These are phyloP conservation scores for Oncopeltus fasciatus DNA, from an alignment of 1,140 invertebrate species.

Conservation along the genomic window DNA sequence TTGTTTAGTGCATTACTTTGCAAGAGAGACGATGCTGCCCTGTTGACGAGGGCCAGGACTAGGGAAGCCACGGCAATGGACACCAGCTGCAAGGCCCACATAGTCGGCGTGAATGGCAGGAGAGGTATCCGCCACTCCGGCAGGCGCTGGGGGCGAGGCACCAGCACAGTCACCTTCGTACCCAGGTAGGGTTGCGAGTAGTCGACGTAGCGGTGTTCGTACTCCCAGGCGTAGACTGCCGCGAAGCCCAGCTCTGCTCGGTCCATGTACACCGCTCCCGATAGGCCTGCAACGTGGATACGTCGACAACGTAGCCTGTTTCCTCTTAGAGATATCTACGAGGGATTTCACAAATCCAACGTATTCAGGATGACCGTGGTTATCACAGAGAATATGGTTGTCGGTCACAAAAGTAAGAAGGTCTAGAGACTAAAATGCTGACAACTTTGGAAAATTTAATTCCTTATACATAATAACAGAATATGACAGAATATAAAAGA, in stretches of 20 bases:
- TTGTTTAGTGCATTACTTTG: too few relatives aligned
- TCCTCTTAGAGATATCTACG: not conserved
- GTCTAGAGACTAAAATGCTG: not conserved
- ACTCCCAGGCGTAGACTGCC: constrained; percentile 43
- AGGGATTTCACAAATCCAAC: not conserved
- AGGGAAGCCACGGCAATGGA: constrained; percentile 6
- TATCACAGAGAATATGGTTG: not conserved
- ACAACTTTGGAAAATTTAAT: not conserved
- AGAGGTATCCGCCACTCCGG: constrained; percentile 15
- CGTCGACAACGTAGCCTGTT: not conserved
- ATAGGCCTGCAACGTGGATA: constrained; percentile 6
- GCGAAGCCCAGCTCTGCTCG: constrained; percentile 41
- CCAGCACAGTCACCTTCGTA: constrained; percentile 9
- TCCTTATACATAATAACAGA: not conserved
- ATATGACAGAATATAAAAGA: too few relatives aligned
- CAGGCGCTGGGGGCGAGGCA: constrained; percentile 8
- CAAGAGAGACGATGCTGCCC: too few relatives aligned
- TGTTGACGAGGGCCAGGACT: constrained; percentile 5
- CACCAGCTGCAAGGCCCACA: constrained; percentile 9
- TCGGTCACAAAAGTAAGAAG: not conserved
- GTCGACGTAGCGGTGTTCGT: constrained; percentile 37
- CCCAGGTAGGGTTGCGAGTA: constrained; percentile 32
- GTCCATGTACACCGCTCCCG: constrained; percentile 32
- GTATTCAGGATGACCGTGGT: not conserved
- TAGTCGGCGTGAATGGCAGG: not conserved